A percentile compares a stretch with the other conserved stretches of the same genome.
These are phyloP conservation scores for Rhaphigaster nebulosa DNA, from an alignment of 2,888 invertebrate genomes.

Conservation along the genomic window DNA sequence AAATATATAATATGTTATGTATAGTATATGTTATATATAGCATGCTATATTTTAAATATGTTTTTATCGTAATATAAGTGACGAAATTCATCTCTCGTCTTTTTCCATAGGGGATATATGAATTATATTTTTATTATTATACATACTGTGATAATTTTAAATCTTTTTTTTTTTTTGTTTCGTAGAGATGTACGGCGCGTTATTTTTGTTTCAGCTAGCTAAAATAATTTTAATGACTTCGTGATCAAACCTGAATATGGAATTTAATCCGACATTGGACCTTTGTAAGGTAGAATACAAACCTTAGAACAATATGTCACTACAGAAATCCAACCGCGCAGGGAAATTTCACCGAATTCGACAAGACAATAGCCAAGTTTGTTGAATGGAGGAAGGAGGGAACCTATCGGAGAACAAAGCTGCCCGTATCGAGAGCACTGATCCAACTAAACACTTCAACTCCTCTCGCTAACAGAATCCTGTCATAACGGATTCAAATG, in stretches of 20 bases:
- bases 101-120: no score
- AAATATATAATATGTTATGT: no score
- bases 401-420: neutral
- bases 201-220: no score
- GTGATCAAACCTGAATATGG: neutral
- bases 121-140: no score
- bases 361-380: conserved; percentile 3
- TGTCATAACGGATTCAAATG: neutral
- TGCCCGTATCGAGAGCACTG: neutral
- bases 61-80: no score
- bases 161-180: no score
- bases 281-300: neutral
- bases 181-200: no score
- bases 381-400: neutral
- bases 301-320: neutral
- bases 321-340: neutral
- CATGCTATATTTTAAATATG: no score
- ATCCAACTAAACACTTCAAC: neutral
- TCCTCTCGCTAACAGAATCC: neutral
- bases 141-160: no score
- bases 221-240: neutral
- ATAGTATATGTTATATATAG: no score
- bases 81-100: no score
- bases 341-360: conserved; percentile 8
- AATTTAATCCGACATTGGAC: neutral